phyloP scores from a whole-genome alignment of 2,113 vertebrate species.

The Amazona vittata region DNA sequence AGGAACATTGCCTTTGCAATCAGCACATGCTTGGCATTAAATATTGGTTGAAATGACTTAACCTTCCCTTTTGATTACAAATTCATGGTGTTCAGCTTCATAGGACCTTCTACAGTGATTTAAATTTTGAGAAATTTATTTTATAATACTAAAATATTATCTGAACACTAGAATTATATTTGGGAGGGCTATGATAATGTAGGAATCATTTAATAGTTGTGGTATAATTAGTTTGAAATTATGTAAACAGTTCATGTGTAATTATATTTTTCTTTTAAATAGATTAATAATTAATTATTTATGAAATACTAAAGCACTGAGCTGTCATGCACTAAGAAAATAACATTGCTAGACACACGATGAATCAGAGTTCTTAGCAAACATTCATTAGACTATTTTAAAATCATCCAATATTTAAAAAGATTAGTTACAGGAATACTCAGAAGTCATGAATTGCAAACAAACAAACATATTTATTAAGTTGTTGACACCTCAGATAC shows the following conservation, averaged over 20 bases:
- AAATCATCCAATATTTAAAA: not conserved
- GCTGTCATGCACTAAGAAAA: not conserved
- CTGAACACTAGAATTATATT: not conserved
- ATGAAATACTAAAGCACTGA: conserved; percentile 28
- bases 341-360: not conserved
- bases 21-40: not conserved
- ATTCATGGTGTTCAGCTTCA: not conserved
- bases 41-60: not conserved
- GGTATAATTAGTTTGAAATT: conserved; percentile 34
- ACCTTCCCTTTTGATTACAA: not conserved
- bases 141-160: not conserved
- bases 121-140: not conserved
- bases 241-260: conserved; percentile 4
- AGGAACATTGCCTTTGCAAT: not conserved
- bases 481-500: not conserved
- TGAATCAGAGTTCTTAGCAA: not conserved
- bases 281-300: conserved; percentile 31
- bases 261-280: conserved; percentile 41
- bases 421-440: not conserved
- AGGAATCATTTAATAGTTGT: not conserved
- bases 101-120: not conserved
- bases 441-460: not conserved
- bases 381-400: not conserved
- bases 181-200: not conserved
- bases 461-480: not conserved